phyloP scores from a whole-genome alignment of 2,888 invertebrate species.

The Amiota mariae region DNA sequence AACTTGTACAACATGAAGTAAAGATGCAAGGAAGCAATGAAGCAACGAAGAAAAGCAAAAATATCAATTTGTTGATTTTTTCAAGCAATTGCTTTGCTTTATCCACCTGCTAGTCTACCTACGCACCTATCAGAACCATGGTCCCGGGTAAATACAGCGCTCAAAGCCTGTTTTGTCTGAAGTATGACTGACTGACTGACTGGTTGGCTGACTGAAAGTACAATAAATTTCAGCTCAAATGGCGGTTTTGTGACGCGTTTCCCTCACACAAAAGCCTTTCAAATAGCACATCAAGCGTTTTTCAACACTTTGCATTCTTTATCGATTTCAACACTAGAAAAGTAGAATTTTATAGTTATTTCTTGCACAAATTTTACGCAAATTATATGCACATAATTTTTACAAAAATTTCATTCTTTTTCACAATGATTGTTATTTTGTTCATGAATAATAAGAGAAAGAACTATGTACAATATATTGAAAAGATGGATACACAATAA shows the following conservation, averaged over 20 bases:
- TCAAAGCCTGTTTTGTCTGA: not conserved
- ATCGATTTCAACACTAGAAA: not conserved
- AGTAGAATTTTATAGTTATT: too few relatives aligned
- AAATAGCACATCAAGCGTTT: slow-evolving; percentile 4
- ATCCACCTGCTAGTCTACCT: not conserved
- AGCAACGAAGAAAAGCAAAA: not conserved
- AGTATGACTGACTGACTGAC: not conserved
- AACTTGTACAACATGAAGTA: not conserved
- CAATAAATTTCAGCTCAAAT: not conserved
- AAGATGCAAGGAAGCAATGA: too few relatives aligned
- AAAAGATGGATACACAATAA: too few relatives aligned
- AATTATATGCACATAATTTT: not conserved
- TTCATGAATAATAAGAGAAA: too few relatives aligned
- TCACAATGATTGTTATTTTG: too few relatives aligned
- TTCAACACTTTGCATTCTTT: not conserved
- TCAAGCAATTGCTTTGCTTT: not conserved
- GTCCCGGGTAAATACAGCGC: too few relatives aligned
- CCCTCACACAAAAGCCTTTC: not conserved
- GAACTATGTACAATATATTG: too few relatives aligned
- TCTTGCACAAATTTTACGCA: not conserved
- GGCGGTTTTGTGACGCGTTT: not conserved
- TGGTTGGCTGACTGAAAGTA: not conserved
- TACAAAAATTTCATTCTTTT: too few relatives aligned
- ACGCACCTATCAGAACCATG: not conserved
- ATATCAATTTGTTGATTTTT: not conserved